Evolutionary conservation across 2,888 invertebrate species (phyloP).

Genomic region (Phengaris alcon): DNA sequence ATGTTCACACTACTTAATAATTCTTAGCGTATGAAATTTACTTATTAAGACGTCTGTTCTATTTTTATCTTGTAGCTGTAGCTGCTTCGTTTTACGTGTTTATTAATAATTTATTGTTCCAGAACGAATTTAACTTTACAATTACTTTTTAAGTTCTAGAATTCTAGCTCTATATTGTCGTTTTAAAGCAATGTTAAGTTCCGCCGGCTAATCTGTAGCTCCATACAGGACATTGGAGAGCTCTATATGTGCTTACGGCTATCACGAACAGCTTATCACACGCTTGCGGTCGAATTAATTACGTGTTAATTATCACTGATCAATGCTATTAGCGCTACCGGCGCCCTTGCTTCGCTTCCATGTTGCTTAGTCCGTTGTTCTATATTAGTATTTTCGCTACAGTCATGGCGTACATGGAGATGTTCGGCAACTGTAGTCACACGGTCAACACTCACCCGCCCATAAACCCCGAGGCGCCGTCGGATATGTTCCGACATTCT

Average conservation of each 20-base stretch:
- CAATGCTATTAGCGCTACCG: constrained; percentile 60
- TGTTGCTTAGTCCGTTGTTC: constrained; percentile 29
- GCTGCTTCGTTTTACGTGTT: constrained; percentile 15
- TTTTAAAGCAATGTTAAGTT: constrained; percentile 3
- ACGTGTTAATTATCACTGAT: constrained; percentile 61
- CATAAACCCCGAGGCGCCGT: constrained; percentile 78
- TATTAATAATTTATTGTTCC: constrained; percentile 3
- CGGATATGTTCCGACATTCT: constrained; percentile 91
- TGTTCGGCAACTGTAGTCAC: constrained; percentile 94
- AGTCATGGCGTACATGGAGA: constrained; percentile 98
- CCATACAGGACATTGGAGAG: constrained; percentile 63
- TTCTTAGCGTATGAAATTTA: neutral
- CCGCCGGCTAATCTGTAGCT: constrained; percentile 39
- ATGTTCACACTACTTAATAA: neutral
- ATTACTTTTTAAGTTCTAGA: neutral
- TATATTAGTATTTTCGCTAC: constrained; percentile 44
- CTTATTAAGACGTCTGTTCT: constrained; percentile 5
- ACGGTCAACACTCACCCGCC: constrained; percentile 63
- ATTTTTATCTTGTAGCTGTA: constrained; percentile 12
- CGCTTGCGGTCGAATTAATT: constrained; percentile 41
- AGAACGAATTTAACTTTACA: neutral
- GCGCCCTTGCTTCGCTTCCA: constrained; percentile 55
- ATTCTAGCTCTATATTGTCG: no score
- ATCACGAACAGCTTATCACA: constrained; percentile 41
- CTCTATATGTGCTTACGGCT: constrained; percentile 54